phyloP scores from a whole-genome alignment of 2,888 invertebrate species.

The Meghimatium bilineatum region DNA sequence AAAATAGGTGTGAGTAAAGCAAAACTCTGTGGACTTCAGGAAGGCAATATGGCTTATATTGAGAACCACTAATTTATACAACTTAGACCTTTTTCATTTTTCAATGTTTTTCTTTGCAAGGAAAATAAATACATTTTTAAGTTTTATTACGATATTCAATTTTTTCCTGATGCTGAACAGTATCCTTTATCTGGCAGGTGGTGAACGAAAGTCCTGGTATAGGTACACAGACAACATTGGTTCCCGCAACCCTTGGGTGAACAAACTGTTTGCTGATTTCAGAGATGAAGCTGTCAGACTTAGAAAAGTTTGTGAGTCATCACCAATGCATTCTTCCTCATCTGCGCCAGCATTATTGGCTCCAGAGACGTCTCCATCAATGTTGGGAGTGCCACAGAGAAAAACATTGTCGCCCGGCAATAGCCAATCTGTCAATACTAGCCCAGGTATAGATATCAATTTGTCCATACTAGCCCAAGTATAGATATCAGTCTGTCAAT shows the following conservation, averaged over 20 bases:
- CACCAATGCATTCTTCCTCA: conserved; percentile 56
- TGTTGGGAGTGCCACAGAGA: background rate
- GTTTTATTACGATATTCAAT: background rate
- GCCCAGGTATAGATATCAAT: conserved; percentile 33
- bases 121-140: no score
- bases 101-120: no score
- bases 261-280: conserved; percentile 88
- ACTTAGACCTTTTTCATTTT: no score
- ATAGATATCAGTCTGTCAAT: conserved; percentile 14
- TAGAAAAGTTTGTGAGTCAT: conserved; percentile 58
- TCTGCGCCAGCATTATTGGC: conserved; percentile 35
- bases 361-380: conserved; percentile 33
- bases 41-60: no score
- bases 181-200: conserved; percentile 78
- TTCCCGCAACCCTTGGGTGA: conserved; percentile 87
- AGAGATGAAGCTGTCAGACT: conserved; percentile 84
- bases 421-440: conserved; percentile 36
- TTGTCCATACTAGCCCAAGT: background rate
- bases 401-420: conserved; percentile 20
- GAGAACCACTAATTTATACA: no score
- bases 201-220: conserved; percentile 92
- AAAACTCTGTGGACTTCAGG: no score
- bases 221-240: conserved; percentile 85
- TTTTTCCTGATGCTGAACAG: background rate
- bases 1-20: no score